Evolutionary conservation across 2,888 invertebrate genomes (phyloP).

Genomic region (Netelia virgata): DNA sequence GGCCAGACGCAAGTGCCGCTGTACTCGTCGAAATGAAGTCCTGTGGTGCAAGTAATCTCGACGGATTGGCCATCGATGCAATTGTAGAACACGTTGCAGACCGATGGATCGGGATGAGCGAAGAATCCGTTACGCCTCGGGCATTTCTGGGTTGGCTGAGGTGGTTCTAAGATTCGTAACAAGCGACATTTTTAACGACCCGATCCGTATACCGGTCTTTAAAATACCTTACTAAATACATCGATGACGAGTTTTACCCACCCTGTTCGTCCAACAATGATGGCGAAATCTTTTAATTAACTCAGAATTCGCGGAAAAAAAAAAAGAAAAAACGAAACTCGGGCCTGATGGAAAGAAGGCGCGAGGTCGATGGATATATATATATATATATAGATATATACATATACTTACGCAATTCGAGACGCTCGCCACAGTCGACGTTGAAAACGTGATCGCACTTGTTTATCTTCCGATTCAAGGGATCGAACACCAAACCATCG

Average conservation of each 20-base stretch:
- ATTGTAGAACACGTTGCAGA: constrained; percentile 95
- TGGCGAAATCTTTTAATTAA: background rate
- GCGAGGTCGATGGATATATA: background rate
- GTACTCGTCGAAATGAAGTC: constrained; percentile 95
- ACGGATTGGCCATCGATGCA: constrained; percentile 94
- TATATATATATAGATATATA: too few relatives aligned
- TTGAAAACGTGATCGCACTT: constrained; percentile 97
- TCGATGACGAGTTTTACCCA: background rate
- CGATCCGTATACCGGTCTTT: background rate
- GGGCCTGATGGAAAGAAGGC: background rate
- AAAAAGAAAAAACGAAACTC: background rate
- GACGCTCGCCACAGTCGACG: constrained; percentile 95
- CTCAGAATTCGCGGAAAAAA: constrained; percentile 27
- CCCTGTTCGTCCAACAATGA: background rate
- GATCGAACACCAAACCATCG: constrained; percentile 96
- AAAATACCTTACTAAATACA: background rate
- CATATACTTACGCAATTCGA: constrained; percentile 92
- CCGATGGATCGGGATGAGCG: constrained; percentile 92
- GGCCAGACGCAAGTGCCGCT: constrained; percentile 97
- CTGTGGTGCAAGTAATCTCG: constrained; percentile 94
- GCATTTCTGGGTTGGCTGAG: constrained; percentile 90
- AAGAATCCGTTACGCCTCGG: constrained; percentile 96
- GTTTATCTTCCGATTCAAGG: constrained; percentile 93
- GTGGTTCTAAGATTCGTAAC: constrained; percentile 88
- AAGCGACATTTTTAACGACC: background rate